Evolutionary conservation across 2,113 vertebrate genomes (phyloP).

Genomic region (Zootoca vivipara): DNA sequence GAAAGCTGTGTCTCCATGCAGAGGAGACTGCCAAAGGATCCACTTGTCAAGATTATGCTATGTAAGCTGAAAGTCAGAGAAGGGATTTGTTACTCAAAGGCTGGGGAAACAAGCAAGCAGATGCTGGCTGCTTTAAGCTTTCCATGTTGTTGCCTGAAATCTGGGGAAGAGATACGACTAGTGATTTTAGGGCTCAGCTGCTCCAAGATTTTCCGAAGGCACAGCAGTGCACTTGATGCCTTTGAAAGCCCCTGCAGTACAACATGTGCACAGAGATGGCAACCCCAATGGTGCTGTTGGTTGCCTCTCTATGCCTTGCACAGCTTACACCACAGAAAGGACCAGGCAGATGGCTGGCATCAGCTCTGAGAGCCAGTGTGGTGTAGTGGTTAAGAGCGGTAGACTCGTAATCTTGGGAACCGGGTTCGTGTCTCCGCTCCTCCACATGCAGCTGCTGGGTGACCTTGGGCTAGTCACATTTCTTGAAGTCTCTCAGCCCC

Average conservation of each 20-base stretch:
- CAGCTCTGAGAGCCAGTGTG: too few relatives aligned
- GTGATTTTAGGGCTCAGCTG: background rate
- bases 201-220: background rate
- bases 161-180: background rate
- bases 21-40: background rate
- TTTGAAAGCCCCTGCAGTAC: background rate
- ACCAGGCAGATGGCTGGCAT: background rate
- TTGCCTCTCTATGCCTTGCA: background rate
- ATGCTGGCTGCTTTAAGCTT: background rate
- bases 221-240: background rate
- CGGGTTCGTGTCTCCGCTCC: too few relatives aligned
- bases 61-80: background rate
- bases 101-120: background rate
- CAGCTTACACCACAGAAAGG: background rate
- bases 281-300: background rate
- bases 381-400: too few relatives aligned
- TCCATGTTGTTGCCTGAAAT: background rate
- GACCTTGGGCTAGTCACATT: too few relatives aligned
- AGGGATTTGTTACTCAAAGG: background rate
- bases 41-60: background rate
- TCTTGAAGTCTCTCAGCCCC: too few relatives aligned
- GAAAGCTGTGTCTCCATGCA: background rate
- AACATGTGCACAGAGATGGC: too few relatives aligned
- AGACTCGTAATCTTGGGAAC: too few relatives aligned
- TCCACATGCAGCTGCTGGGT: too few relatives aligned